Evolutionary conservation across 2,113 vertebrate genomes (phyloP), one percentile per base, ranked within the genome.

Genomic region (Octodon degus): DNA sequence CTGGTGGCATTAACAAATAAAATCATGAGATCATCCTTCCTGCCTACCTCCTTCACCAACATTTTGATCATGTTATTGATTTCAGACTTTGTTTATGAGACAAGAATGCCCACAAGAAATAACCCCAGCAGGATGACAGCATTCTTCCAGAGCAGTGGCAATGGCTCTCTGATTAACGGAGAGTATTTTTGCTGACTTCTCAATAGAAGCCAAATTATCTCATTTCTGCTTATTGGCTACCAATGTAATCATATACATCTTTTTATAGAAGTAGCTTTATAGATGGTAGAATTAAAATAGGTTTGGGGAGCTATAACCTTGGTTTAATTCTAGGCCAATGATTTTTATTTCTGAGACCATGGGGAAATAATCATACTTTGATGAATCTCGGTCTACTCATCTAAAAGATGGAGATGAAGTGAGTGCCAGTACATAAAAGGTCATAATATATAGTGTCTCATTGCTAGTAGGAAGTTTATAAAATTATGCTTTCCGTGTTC

Each of bases 31-130:
- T 1, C 34, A 68, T 67, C 67, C 37, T 68, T 27, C 7, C 68
- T 70, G 34, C 20, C 5, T 43, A 4, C 20, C 5, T 43, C 4
- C 14, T 72, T 34, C 85, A 47, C 24, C 76, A 70, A 70, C 0
- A 16, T 3, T 74, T 22, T 5, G 47, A 86, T 62, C 16, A 27
- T 74, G 58, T 68, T 58, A 86, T 58, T 92, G 70, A 95, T 81
- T 80, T 87, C 70, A 70, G 40, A 81, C 81, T 74, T 53, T 62
- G 32, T 87, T 87, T 96, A 34, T 43, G 86, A 93, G 72, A 40
- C 14, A 14, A 40, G n/a, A 50, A 80, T 7, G 0, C n/a, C 84
- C 92, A 7, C 40, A 60, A 82, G 87, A 93, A 92, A 87, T 24
- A 67, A 2, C 13, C 7, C 50, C 50, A 4, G 13, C n/a, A 60